These are phyloP conservation scores for Cottoperca gobio DNA, from an alignment of 2,797 vertebrate species.

Conservation along the genomic window DNA sequence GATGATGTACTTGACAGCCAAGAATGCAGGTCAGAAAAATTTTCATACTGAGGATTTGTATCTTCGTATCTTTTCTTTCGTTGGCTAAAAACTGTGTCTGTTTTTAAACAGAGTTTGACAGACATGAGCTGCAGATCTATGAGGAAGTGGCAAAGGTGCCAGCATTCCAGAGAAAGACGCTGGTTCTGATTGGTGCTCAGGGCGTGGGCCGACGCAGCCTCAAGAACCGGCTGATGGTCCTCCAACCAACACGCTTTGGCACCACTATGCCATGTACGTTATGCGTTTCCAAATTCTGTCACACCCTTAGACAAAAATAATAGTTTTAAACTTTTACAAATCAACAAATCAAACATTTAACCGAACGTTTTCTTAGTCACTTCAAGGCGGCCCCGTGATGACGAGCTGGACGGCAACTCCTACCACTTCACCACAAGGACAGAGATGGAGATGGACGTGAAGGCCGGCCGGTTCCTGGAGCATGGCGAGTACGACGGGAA, in stretches of 20 bases:
- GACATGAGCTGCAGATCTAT: conserved; percentile 98
- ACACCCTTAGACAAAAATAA: fast-evolving
- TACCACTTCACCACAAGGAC: conserved; percentile 93
- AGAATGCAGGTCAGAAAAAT: conserved; percentile 90
- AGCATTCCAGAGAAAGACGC: conserved; percentile 96
- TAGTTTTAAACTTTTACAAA: neutral
- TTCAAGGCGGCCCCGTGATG: conserved; percentile 93
- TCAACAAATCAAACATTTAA: neutral
- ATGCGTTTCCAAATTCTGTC: neutral
- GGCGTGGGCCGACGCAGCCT: conserved; percentile 97
- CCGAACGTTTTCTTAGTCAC: conserved; percentile 85
- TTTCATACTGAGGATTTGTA: neutral
- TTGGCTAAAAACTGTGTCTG: conserved; percentile 1
- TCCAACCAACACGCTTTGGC: conserved; percentile 92
- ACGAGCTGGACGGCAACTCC: conserved; percentile 93
- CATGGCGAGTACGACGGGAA: conserved; percentile 98
- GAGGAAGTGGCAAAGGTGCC: conserved; percentile 98
- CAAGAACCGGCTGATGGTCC: conserved; percentile 95
- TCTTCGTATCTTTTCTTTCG: neutral
- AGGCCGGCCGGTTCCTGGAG: conserved; percentile 94
- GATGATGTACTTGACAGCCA: conserved; percentile 99
- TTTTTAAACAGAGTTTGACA: conserved; percentile 91
- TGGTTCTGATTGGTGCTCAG: conserved; percentile 97
- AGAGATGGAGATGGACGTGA: conserved; percentile 97
- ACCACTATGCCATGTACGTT: conserved; percentile 93